Evolutionary conservation across 1,140 invertebrate genomes (phyloP).

Genomic region (Drosophila novamexicana): DNA sequence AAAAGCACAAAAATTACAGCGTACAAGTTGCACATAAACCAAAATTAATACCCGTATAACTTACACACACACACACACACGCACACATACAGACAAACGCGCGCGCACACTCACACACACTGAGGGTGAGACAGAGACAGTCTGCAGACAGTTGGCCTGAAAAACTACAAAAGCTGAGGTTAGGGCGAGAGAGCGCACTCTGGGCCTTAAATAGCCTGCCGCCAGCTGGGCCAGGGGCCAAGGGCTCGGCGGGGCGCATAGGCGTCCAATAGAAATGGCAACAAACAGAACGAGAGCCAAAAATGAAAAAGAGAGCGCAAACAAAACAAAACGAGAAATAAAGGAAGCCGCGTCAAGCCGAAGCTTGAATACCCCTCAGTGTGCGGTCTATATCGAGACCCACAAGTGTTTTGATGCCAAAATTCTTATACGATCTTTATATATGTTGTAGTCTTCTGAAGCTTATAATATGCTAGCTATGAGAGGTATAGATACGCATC

Average conservation of each 20-base stretch:
- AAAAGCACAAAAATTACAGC: slow-evolving; percentile 58
- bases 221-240: slow-evolving; percentile 6
- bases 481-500: no score
- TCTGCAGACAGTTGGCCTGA: slow-evolving; percentile 18
- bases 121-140: slow-evolving; percentile 1
- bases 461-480: no score
- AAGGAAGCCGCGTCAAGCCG: slow-evolving; percentile 1
- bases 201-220: slow-evolving; percentile 40
- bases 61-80: slow-evolving; percentile 52
- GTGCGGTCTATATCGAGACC: no score
- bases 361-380: neutral
- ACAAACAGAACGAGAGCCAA: slow-evolving; percentile 28
- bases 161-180: slow-evolving; percentile 24
- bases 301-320: neutral
- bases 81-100: neutral
- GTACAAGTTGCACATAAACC: slow-evolving; percentile 74
- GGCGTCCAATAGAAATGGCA: slow-evolving; percentile 51
- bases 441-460: no score
- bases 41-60: slow-evolving; percentile 75
- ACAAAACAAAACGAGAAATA: neutral
- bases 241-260: neutral
- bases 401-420: no score
- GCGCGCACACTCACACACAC: slow-evolving; percentile 9
- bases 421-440: no score
- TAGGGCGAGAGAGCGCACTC: slow-evolving; percentile 6